Base-by-base conservation (phyloP, 2,113 vertebrate species). In the Stomatorhinus ivindoensis region DNA sequence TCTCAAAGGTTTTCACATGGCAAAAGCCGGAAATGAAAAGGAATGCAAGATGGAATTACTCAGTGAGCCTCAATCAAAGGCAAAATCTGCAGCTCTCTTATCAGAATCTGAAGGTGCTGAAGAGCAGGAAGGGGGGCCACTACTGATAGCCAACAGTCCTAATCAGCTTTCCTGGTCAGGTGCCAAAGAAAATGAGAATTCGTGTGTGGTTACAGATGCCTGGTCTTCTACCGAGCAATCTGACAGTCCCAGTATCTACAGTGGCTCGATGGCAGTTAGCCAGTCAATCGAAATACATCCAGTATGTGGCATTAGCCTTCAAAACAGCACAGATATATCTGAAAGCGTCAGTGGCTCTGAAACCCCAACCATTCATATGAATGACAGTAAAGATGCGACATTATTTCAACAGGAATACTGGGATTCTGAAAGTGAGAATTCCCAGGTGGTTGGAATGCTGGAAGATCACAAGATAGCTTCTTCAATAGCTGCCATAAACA, bases 161-260 rank as follows among this genome's bases (percentile, higher is more conserved):
- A 80, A 65, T 58, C 92, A 91, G 27, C 88, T 76, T 19, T 92
- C 91, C 93, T 93, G 88, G 76, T 91, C 90, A 88, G 87, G 91
- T 90, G 91, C 90, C 61, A 94, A 48, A 92, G 95, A 93, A 89
- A 90, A 93, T 88, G 94, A 94, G 93, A 93, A 92, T 91, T 7
- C 92, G 19, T 93, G 95, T 89, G 90, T 92, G 15, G 90, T 94
- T 83, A 92, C 94, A 42, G 95, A 96, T 91, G 94, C 94, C 24
- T 97, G 95, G 96, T 96, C 96, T 85, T 97, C 96, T 89, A 94
- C 92, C 13, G 95, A 95, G 51, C 95, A 95, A 90, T 90, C 88
- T 50, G 94, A 93, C 69, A 96, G 94, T 90, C 92, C 96, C 9
- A 91, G 92, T 89, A 93, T 92, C 90, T 76, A 82, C 88, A 90